Conservation (phyloP, 2,888 invertebrate genomes). For the Piscicola geometra region DNA sequence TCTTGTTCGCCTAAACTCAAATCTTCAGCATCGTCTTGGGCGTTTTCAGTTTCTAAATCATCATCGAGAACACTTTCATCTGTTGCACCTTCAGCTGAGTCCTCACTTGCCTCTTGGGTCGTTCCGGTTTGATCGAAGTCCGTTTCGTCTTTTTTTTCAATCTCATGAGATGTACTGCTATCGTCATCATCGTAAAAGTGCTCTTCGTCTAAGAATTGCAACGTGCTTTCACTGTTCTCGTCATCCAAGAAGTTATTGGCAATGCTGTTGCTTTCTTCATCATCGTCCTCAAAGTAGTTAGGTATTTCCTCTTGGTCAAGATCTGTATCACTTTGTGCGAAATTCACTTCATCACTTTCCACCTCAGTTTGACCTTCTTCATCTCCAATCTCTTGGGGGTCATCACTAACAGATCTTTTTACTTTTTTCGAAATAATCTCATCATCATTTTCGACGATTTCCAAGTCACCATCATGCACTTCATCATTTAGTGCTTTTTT, state of each 20-base stretch:
- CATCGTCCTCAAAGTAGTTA: too few relatives aligned
- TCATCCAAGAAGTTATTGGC: constrained; percentile 38
- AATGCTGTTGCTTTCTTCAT: constrained; percentile 43
- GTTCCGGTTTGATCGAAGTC: constrained; percentile 42
- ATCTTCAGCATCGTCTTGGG: neutral
- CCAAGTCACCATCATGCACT: neutral
- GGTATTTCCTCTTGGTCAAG: too few relatives aligned
- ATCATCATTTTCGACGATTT: too few relatives aligned
- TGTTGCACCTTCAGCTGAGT: constrained; percentile 29
- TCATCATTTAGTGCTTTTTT: too few relatives aligned
- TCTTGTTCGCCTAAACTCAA: neutral
- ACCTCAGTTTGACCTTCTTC: constrained; percentile 26
- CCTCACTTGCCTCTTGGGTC: too few relatives aligned
- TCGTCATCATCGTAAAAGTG: neutral
- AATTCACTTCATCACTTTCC: neutral
- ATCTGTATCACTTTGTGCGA: too few relatives aligned
- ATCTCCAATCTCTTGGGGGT: constrained; percentile 40
- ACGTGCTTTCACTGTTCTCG: constrained; percentile 38
- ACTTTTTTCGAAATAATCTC: neutral
- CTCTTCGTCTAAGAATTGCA: constrained; percentile 35
- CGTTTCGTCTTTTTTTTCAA: constrained; percentile 3
- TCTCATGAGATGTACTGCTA: neutral
- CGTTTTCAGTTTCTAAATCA: neutral
- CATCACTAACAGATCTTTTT: constrained; percentile 39
- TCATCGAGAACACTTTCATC: constrained; percentile 25